These are phyloP conservation scores for Spodoptera exigua DNA, from an alignment of 2,888 invertebrate species.

Conservation along the genomic window DNA sequence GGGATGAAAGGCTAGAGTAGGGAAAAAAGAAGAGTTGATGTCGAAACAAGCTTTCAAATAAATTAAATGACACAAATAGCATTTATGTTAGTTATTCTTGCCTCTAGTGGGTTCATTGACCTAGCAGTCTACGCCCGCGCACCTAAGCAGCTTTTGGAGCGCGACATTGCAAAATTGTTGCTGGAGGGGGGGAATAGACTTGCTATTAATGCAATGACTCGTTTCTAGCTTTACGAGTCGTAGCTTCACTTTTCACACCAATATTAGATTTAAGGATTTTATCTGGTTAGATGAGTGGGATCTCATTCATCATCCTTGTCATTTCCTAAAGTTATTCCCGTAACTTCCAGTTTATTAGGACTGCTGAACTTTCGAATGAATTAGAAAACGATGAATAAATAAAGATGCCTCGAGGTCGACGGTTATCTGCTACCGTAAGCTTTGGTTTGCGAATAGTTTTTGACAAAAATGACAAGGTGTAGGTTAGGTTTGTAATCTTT, in stretches of 20 bases:
- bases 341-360: too few relatives aligned
- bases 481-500: too few relatives aligned
- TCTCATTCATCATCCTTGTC: too few relatives aligned
- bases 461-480: too few relatives aligned
- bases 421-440: too few relatives aligned
- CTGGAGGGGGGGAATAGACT: conserved; percentile 47
- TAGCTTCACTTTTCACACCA: not conserved
- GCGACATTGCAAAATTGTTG: conserved; percentile 77
- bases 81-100: conserved; percentile 72
- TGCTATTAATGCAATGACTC: conserved; percentile 36
- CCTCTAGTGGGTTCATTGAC: conserved; percentile 77
- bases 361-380: too few relatives aligned
- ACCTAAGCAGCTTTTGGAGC: conserved; percentile 79
- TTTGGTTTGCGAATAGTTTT: too few relatives aligned
- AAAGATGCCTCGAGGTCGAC: too few relatives aligned
- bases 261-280: too few relatives aligned
- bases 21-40: conserved; percentile 15
- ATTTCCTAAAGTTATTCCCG: too few relatives aligned
- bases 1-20: not conserved
- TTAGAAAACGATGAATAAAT: too few relatives aligned
- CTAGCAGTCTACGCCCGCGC: conserved; percentile 75
- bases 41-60: conserved; percentile 51
- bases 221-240: conserved; percentile 19
- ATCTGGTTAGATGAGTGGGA: too few relatives aligned
- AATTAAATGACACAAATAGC: conserved; percentile 54